Evolutionary conservation across 2,888 invertebrate species (phyloP), one percentile per base, ranked within the genome.

Genomic region (Dusona sp.): DNA sequence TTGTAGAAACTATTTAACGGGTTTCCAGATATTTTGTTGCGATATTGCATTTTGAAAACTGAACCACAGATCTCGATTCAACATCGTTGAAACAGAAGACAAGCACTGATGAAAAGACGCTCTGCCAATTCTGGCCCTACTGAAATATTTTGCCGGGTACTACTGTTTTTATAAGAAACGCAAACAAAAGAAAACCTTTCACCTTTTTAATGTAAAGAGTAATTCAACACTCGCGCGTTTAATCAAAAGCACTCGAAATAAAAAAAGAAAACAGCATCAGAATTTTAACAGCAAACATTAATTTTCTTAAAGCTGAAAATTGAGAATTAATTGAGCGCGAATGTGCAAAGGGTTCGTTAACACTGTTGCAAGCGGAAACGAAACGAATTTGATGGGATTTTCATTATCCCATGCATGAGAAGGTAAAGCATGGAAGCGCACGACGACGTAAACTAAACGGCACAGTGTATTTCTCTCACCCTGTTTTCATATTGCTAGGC

Each of bases 381-480:
- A 73, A 54, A 54, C 54, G 54, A 73, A 73, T 73, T 54, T 33
- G n/a, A 54, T 54, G 36, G 33, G 73, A 25, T 57, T 74, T 42
- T 57, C 25, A 38, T 74, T 74, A 74, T 61, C 61, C 42, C 61
- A 25, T 42, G 74, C 38, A 42, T 11, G 36, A 68, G 42, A 45
- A 36, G 19, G 22, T 25, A 25, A 68, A 42, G 38, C 22, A 25
- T 68, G 7, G 13, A 22, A 38, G 45, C 45, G 19, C 3, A 8
- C 19, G 68, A 61, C 29, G 61, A 61, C 29, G 29, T 61, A 25
- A 68, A 68, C 38, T 25, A 45, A 68, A 42, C 45, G 68, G 42
- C n/a, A 45, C 25, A 22, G 68, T 45, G 22, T 45, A 42, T 45
- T 38, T 68, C 29, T 70, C 48, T 72, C 72, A n/a, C 25, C 25